Evolutionary conservation across 2,888 invertebrate genomes (phyloP).

Genomic region (Panzeria rudis): DNA sequence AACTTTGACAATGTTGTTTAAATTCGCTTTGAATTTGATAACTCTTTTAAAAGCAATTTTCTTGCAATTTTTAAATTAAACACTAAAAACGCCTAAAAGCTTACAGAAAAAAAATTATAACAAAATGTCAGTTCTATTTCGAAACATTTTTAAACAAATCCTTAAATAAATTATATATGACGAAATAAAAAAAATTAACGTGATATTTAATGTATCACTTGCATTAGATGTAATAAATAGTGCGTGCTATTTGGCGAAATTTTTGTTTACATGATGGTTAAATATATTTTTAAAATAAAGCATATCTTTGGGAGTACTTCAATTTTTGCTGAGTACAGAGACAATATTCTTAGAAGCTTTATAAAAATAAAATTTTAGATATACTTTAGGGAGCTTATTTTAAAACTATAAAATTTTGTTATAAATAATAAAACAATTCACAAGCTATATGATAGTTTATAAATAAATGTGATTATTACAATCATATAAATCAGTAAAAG

Average conservation of each 20-base stretch:
- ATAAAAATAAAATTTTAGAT: neutral
- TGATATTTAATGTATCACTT: neutral
- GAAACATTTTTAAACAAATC: no score
- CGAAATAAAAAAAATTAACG: neutral
- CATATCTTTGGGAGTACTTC: neutral
- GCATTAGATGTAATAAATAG: neutral
- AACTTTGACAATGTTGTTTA: no score
- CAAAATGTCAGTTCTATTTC: no score
- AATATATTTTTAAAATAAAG: neutral
- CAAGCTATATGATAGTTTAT: no score
- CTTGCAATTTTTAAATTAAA: no score
- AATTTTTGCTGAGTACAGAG: neutral
- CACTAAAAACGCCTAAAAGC: no score
- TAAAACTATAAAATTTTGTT: neutral
- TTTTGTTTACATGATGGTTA: neutral
- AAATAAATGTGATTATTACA: no score
- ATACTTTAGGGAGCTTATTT: neutral
- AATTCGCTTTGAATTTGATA: no score
- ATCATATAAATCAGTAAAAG: no score
- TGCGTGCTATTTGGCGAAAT: neutral
- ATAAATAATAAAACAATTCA: no score
- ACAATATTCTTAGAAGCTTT: neutral
- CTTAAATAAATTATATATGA: neutral
- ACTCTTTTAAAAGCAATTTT: no score
- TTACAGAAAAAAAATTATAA: no score